Conservation (phyloP, 2,888 invertebrate species). For the Lochmaea capreae region DNA sequence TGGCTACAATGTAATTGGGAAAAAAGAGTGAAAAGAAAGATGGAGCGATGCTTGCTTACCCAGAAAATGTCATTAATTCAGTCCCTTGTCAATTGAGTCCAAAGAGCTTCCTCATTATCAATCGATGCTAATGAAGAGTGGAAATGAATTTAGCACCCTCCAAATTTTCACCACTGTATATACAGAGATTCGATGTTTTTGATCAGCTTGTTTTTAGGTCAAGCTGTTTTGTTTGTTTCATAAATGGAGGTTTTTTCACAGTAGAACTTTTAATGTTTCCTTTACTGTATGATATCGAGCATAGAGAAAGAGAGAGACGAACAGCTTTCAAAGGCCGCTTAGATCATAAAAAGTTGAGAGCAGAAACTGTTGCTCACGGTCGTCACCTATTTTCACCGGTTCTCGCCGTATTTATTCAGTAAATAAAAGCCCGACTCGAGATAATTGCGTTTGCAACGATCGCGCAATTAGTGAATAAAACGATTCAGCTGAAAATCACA, state of each 20-base stretch:
- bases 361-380: slow-evolving; percentile 58
- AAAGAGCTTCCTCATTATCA: too few species aligned
- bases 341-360: slow-evolving; percentile 36
- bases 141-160: too few species aligned
- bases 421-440: slow-evolving; percentile 61
- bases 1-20: too few species aligned
- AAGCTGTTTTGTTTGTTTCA: too few species aligned
- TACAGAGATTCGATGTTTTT: too few species aligned
- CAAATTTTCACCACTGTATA: too few species aligned
- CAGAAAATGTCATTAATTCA: too few species aligned
- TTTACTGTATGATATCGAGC: slow-evolving; percentile 37
- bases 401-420: slow-evolving; percentile 62
- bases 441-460: slow-evolving; percentile 65
- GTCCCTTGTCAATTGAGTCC: too few species aligned
- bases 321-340: slow-evolving; percentile 48
- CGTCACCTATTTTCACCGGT: slow-evolving; percentile 50
- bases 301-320: slow-evolving; percentile 35
- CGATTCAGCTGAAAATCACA: slow-evolving; percentile 62
- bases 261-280: background rate
- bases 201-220: too few species aligned
- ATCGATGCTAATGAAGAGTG: too few species aligned
- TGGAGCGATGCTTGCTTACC: too few species aligned
- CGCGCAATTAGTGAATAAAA: slow-evolving; percentile 63
- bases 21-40: too few species aligned
- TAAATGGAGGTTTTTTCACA: background rate